Evolutionary conservation across 2,797 vertebrate genomes (phyloP).

Genomic region (Notolabrus celidotus): DNA sequence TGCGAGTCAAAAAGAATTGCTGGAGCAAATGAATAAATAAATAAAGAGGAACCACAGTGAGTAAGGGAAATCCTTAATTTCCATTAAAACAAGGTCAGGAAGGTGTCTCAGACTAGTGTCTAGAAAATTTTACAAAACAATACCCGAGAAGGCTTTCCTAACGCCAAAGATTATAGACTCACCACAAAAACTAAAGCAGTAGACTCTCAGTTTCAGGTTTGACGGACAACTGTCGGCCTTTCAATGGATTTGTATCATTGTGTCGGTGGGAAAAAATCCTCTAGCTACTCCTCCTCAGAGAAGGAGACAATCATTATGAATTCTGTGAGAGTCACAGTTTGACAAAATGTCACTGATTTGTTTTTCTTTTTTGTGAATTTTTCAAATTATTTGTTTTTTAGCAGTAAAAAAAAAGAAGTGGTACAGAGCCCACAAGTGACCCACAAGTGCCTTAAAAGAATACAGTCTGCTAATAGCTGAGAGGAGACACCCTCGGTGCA

Average conservation of each 20-base stretch:
- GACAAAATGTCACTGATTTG: conserved; percentile 25
- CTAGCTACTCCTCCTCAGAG: too few species aligned
- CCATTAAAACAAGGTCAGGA: neutral
- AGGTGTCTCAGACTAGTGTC: neutral
- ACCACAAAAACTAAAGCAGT: neutral
- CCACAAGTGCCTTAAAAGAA: conserved; percentile 79
- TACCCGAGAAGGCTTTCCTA: too few species aligned
- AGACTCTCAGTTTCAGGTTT: neutral
- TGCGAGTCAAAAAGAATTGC: neutral
- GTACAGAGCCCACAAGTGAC: conserved; percentile 65
- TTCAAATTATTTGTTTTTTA: conserved; percentile 47
- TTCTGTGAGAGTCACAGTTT: neutral
- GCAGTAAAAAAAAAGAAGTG: conserved; percentile 33
- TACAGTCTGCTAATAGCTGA: conserved; percentile 75
- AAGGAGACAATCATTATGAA: too few species aligned
- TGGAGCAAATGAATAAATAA: neutral
- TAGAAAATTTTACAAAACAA: neutral
- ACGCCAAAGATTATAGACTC: neutral
- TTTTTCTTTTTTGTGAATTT: conserved; percentile 4
- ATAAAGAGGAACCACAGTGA: neutral
- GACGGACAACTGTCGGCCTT: neutral
- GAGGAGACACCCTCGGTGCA: conserved; percentile 78
- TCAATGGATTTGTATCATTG: too few species aligned
- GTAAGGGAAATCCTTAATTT: conserved; percentile 6
- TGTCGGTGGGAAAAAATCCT: too few species aligned